Evolutionary conservation across 2,113 vertebrate genomes (phyloP), one percentile per base, ranked within the genome.

Genomic region (Abramis brama): DNA sequence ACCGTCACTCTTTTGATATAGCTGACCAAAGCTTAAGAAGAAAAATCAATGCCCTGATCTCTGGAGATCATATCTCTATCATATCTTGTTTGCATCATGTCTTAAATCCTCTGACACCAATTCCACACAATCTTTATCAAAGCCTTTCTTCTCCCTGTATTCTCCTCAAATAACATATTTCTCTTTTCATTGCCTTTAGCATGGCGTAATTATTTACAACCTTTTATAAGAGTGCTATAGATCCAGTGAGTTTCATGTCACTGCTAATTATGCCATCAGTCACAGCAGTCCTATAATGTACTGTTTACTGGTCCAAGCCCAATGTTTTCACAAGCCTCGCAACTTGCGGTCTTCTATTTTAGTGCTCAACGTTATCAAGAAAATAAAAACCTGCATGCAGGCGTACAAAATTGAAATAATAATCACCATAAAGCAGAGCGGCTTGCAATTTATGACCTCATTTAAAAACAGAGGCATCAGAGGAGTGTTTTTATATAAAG

Each of bases 401-500:
- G 33, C 21, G 10, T 71, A 79, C 77, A 76, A 60, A 85, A 86
- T 59, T 81, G 66, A 82, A 90, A 88, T 85, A 87, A 86, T 84
- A 57, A 84, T 84, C 36, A 70, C 23, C 83, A 81, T 81, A 83
- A 82, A 76, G 68, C 85, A 27, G 75, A 89, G 80, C 33, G 50
- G 70, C 74, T 57, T 85, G 60, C 84, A 82, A 86, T 86, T 78
- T 90, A 86, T 83, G 83, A 89, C 83, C 88, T 86, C 81, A 87
- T 90, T 90, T 88, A 89, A 86, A 90, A 81, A 30, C 52, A 13
- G 81, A 74, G 70, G 89, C 84, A 87, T 87, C 91, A 87, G 50
- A 66, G 81, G 79, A 85, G 82, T 43, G 33, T 79, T 90, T 88
- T 89, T 71, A 43, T 77, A 70, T 84, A 88, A 62, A 55, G 77